Percentiles rank a stretch among this genome's conserved stretches.
phyloP scores from a whole-genome alignment of 1,140 invertebrate species.

The Nephotettix cincticeps region DNA sequence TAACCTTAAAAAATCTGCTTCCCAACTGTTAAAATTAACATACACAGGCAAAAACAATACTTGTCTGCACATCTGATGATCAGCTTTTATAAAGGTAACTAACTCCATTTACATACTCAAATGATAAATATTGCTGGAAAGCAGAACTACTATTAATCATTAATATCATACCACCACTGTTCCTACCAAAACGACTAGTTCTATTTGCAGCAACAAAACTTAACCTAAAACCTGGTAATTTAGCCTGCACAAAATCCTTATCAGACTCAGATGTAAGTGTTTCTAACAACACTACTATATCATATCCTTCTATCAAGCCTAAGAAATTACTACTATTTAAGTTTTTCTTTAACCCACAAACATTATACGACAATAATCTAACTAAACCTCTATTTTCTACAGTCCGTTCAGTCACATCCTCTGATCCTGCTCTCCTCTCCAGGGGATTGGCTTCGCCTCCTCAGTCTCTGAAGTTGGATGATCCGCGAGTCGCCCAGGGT shows the following conservation, averaged over 20 bases:
- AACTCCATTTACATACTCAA: not conserved
- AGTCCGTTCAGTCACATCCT: not conserved
- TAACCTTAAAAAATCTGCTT: not conserved
- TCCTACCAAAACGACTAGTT: not conserved
- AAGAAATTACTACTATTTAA: not conserved
- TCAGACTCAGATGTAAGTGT: not conserved
- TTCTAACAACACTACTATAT: conserved; percentile 4
- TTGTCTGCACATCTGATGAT: not conserved
- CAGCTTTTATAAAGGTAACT: not conserved
- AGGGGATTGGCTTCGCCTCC: not conserved
- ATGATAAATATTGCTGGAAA: not conserved
- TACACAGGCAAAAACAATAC: not conserved
- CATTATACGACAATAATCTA: not conserved
- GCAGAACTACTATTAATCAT: not conserved
- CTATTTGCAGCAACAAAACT: not conserved
- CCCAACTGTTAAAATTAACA: conserved; percentile 8
- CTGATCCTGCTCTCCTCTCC: not conserved
- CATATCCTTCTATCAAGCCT: not conserved
- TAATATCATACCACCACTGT: not conserved
- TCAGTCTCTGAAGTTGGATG: not conserved
- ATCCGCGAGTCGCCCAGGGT: not conserved
- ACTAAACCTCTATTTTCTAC: not conserved
- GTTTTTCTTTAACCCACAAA: conserved; percentile 5
- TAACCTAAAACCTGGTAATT: not conserved
- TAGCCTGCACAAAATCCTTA: not conserved